Evolutionary conservation across 2,888 invertebrate genomes (phyloP).

Genomic region (Caprella mutica): DNA sequence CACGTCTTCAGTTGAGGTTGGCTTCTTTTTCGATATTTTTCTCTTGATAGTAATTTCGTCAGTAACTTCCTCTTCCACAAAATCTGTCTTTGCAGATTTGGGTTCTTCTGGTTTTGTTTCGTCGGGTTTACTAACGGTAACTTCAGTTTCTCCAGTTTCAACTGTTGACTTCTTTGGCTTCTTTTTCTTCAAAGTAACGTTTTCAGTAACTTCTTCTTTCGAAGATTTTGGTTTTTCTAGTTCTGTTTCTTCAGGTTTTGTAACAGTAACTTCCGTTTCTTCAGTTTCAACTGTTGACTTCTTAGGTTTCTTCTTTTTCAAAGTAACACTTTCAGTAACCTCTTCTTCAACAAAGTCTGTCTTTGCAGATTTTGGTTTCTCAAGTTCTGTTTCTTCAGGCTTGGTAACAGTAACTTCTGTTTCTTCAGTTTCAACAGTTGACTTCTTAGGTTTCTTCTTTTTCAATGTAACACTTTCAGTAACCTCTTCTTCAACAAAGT

Average conservation of each 20-base stretch:
- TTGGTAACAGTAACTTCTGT: constrained; percentile 30
- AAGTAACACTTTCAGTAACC: constrained; percentile 30
- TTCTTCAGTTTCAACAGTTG: neutral
- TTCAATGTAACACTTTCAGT: too few relatives aligned
- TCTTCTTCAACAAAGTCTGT: constrained; percentile 7
- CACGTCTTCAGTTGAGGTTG: constrained; percentile 34
- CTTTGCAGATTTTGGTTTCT: neutral
- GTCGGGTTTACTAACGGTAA: constrained; percentile 49
- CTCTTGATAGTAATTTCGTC: constrained; percentile 39
- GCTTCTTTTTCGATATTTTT: constrained; percentile 46
- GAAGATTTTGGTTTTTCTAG: constrained; percentile 13
- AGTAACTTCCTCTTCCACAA: neutral
- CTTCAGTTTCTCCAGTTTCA: constrained; percentile 57
- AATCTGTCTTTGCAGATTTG: constrained; percentile 10
- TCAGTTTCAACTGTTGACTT: constrained; percentile 13
- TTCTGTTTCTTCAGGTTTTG: constrained; percentile 20
- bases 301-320: constrained; percentile 17
- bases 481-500: constrained; percentile 15
- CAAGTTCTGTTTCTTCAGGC: constrained; percentile 14
- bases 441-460: constrained; percentile 16
- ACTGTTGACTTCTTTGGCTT: constrained; percentile 49
- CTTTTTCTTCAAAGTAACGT: constrained; percentile 57
- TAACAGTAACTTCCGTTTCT: constrained; percentile 34
- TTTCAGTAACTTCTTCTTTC: constrained; percentile 42
- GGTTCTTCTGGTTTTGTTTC: constrained; percentile 36